Evolutionary conservation across 2,113 vertebrate species (phyloP), one percentile per base, ranked within the genome.

Genomic region (Poecile atricapillus): DNA sequence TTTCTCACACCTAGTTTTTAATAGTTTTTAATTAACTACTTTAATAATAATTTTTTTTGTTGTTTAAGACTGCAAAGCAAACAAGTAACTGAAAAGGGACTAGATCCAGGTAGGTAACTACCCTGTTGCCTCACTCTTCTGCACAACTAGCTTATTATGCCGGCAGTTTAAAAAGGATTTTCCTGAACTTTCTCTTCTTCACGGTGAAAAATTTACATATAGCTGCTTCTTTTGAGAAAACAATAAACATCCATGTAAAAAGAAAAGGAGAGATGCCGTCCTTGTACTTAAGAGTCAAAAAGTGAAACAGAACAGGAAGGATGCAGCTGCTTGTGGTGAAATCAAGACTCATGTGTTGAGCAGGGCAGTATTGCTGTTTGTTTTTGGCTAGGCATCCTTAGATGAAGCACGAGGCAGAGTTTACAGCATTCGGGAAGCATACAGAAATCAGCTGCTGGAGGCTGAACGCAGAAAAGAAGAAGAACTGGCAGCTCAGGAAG

Each of bases 381-480:
- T 28, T 93, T 97, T 79, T 92, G 37, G 21, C 49, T 75, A 98
- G 98, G 92, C 92, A 79, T 95, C 97, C 33, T 95, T 98, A 85
- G 98, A 98, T 53, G 97, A 98, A 68, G 43, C 83, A 33, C 96
- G 97, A 43, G 80, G 96, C 85, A 97, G 88, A 85, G 85, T 98
- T 76, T 82, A 96, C 15, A 74, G 67, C 16, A 70, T 97, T 28
- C 98, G 98, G 30, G 97, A 99, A 77, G 94, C 95, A 4, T 98
- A 98, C 53, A 97, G 97, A 75, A 95, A 39, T 90, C 96, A 94
- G 76, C 58, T 98, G 63, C 91, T 98, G 83, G 98, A 98, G 67
- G 95, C 83, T 8, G 93, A 98, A 70, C 95, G 67, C 74, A 96
- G 82, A 39, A 97, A 96, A 70, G 71, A 97, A 73, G 97, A 98